Conservation (phyloP, 2,797 vertebrate genomes). For the Sandelia bainsii region DNA sequence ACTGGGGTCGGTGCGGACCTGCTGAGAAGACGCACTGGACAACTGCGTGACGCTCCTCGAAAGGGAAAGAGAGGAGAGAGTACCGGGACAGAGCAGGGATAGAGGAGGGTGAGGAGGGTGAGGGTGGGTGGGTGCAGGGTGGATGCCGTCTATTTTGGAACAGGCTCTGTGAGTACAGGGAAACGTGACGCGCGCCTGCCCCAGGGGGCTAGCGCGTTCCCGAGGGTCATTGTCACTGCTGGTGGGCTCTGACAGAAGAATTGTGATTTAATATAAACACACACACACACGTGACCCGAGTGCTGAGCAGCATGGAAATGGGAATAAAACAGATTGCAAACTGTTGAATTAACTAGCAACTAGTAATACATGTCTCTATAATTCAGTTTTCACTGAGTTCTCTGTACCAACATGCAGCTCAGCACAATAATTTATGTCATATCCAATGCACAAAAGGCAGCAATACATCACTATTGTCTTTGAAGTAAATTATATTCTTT, state of each 20-base stretch:
- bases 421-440: too few relatives aligned
- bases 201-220: conserved; percentile 41
- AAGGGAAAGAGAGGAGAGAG: conserved; percentile 61
- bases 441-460: too few relatives aligned
- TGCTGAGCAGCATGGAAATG: background rate
- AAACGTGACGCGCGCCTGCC: conserved; percentile 66
- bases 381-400: too few relatives aligned
- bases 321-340: too few relatives aligned
- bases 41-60: conserved; percentile 68
- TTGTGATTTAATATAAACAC: background rate
- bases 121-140: conserved; percentile 30
- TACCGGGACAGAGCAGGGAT: conserved; percentile 14
- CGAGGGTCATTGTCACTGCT: conserved; percentile 35
- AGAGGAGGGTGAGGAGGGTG: conserved; percentile 22
- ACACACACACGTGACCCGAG: background rate
- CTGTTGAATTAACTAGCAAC: too few relatives aligned
- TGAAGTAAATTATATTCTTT: too few relatives aligned
- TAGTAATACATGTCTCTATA: too few relatives aligned
- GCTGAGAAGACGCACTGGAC: conserved; percentile 59
- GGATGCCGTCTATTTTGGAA: conserved; percentile 83
- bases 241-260: background rate
- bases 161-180: conserved; percentile 63
- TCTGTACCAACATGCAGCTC: too few relatives aligned
- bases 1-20: conserved; percentile 59
- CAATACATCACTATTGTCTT: too few relatives aligned